Percentiles rank a stretch among this genome's conserved stretches.
Evolutionary conservation across 2,797 vertebrate genomes (phyloP).

Genomic region (Caiman crocodilus): DNA sequence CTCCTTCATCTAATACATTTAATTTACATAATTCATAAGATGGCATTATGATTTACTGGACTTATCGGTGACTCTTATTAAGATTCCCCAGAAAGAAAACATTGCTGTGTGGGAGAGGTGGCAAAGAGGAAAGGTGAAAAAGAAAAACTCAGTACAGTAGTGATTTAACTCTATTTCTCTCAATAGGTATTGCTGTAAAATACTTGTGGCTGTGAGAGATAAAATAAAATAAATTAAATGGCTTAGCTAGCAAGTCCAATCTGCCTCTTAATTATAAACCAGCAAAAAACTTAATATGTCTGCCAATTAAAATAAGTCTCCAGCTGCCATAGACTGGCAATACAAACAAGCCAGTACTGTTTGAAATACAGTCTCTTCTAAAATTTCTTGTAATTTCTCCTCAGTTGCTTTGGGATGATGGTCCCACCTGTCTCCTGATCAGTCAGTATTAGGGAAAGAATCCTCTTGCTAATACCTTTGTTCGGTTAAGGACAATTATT

Average conservation of each 20-base stretch:
- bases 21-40: neutral
- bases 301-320: constrained; percentile 4
- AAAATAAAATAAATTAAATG: constrained; percentile 14
- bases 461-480: neutral
- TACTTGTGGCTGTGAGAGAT: neutral
- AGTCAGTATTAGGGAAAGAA: neutral
- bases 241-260: neutral
- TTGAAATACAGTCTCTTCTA: neutral
- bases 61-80: neutral
- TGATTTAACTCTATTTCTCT: neutral
- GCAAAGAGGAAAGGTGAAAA: neutral
- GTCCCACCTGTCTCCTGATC: neutral
- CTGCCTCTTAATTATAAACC: constrained; percentile 8
- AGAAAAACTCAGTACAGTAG: neutral
- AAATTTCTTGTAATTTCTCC: constrained; percentile 17
- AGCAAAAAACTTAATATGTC: constrained; percentile 22
- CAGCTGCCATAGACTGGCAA: neutral
- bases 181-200: neutral
- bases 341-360: constrained; percentile 19
- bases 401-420: neutral
- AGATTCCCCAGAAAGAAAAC: neutral
- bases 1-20: neutral
- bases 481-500: neutral
- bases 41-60: neutral
- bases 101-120: neutral